phyloP scores from a whole-genome alignment of 2,113 vertebrate species.

The Eretmodus cyanostictus region DNA sequence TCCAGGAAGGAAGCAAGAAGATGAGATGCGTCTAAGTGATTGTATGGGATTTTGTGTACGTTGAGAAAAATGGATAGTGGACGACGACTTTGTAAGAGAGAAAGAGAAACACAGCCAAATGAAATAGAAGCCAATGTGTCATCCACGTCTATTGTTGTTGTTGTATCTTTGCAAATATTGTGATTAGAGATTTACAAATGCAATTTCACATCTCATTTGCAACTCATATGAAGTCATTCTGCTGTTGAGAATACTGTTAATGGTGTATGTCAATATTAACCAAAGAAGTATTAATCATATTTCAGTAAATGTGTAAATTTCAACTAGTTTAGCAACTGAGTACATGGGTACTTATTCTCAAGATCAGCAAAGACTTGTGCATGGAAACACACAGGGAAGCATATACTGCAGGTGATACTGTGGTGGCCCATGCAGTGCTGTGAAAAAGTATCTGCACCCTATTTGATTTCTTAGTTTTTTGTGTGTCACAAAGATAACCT shows the following conservation, averaged over 20 bases:
- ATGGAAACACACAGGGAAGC: neutral
- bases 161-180: neutral
- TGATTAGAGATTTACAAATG: neutral
- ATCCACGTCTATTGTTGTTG: neutral
- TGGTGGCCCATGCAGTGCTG: neutral
- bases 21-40: neutral
- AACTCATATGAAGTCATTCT: neutral
- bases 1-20: neutral
- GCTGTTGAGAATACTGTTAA: neutral
- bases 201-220: neutral
- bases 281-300: neutral
- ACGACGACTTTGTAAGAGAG: neutral
- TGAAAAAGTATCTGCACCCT: neutral
- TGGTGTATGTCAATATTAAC: neutral
- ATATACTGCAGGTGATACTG: neutral
- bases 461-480: neutral
- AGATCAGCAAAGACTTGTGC: neutral
- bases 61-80: neutral
- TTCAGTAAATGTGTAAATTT: neutral
- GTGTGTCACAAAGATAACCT: neutral
- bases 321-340: neutral
- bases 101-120: neutral
- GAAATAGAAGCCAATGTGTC: neutral
- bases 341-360: neutral
- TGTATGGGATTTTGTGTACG: neutral